Evolutionary conservation across 2,113 vertebrate species (phyloP).

Genomic region (Willisornis vidua): DNA sequence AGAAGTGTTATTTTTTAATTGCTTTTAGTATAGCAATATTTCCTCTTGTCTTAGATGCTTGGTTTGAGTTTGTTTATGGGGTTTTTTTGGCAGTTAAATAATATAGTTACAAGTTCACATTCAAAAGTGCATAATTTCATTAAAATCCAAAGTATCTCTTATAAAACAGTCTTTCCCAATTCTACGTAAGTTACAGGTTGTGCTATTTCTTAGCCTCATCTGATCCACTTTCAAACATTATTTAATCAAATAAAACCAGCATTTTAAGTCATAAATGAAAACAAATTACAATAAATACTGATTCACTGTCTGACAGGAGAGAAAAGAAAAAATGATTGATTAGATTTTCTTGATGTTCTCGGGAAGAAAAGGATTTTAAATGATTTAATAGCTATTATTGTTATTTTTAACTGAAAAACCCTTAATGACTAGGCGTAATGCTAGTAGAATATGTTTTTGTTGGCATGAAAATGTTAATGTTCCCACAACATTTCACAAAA

Average conservation of each 20-base stretch:
- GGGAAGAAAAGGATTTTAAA: not conserved
- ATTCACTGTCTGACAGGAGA: not conserved
- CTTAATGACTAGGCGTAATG: slow-evolving; percentile 10
- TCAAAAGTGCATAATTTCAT: not conserved
- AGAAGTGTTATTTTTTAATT: not conserved
- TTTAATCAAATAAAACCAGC: not conserved
- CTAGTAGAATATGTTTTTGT: slow-evolving; percentile 13
- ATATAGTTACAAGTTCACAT: not conserved
- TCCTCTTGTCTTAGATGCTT: not conserved
- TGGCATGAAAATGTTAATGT: slow-evolving; percentile 32
- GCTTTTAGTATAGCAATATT: not conserved
- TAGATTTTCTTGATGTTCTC: not conserved
- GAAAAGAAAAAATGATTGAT: slow-evolving; percentile 31
- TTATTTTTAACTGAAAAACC: slow-evolving; percentile 48
- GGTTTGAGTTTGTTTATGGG: not conserved
- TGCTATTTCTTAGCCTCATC: not conserved
- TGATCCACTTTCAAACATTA: not conserved
- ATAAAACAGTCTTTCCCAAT: not conserved
- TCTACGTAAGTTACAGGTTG: not conserved
- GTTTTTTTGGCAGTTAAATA: not conserved
- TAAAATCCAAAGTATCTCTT: not conserved
- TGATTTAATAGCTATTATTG: slow-evolving; percentile 29
- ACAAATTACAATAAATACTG: slow-evolving; percentile 21
- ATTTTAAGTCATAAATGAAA: not conserved
- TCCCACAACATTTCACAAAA: slow-evolving; percentile 48